Evolutionary conservation across 2,888 invertebrate genomes (phyloP), one percentile per base, ranked within the genome.

Genomic region (Subacronicta megacephala): DNA sequence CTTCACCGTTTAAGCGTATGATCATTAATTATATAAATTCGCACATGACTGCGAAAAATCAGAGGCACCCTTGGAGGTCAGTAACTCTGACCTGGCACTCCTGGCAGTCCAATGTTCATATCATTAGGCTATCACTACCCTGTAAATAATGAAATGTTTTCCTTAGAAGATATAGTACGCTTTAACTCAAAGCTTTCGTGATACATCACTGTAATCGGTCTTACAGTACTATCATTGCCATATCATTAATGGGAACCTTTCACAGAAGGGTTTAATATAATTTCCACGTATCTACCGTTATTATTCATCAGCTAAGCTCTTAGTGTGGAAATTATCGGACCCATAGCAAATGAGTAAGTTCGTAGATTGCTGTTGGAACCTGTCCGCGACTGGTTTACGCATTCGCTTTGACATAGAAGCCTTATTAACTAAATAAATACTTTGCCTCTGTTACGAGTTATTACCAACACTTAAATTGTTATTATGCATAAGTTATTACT

Each of bases 331-430:
- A 84, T 83, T 84, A 85, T 88, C 78, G 70, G 67, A 71, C 66
- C 77, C 76, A 72, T 75, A 55, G 71, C 50, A 55, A 70, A 76
- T 67, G 62, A 80, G 77, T 81, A 75, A 80, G 78, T 78, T 69
- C 75, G 76, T 77, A 77, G 78, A 74, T 81, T 79, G 75, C 77
- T 78, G 57, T 50, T 75, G 73, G 61, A 75, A 80, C 83, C 74
- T 61, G 80, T 74, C 72, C 37, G 47, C 61, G 75, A 87, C 86
- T 77, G 80, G 86, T 83, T 83, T 79, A 64, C 73, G 71, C 78
- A 81, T 84, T 81, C 80, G 80, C 78, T 82, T 72, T 83, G 85
- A 84, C 84, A 87, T 79, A 84, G 80, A 84, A 62, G 75, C 63
- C 69, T 74, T 77, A 70, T 75, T 72, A 75, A 70, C 52, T 53